Conservation (phyloP, 2,888 invertebrate genomes). For the Polyploca ridens region DNA sequence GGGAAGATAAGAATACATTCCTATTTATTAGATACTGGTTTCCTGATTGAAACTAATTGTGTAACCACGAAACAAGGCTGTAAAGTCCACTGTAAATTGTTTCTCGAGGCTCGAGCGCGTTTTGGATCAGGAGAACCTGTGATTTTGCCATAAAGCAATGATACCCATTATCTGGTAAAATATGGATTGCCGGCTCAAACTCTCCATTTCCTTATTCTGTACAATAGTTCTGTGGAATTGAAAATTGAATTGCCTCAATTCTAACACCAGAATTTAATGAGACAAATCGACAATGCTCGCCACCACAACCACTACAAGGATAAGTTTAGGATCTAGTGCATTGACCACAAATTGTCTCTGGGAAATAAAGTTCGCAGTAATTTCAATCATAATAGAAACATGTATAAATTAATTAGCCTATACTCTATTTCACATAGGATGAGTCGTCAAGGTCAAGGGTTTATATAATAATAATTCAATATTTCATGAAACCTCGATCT, state of each 20-base stretch:
- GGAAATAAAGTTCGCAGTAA: not conserved
- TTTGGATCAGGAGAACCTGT: not conserved
- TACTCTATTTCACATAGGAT: no score
- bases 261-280: constrained; percentile 1
- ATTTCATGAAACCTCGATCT: no score
- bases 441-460: no score
- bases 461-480: no score
- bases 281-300: not conserved
- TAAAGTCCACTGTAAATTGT: not conserved
- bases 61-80: not conserved
- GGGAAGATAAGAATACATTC: not conserved
- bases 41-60: not conserved
- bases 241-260: constrained; percentile 4
- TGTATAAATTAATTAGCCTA: no score
- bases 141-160: constrained; percentile 1
- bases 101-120: not conserved
- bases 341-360: not conserved
- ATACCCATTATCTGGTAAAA: constrained; percentile 2
- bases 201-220: not conserved
- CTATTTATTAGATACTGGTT: not conserved
- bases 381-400: not conserved
- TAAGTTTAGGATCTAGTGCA: not conserved
- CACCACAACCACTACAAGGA: not conserved
- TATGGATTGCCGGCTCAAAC: not conserved
- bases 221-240: not conserved